These are phyloP conservation scores for Macropodus opercularis DNA, from an alignment of 2,797 vertebrate genomes.

Conservation along the genomic window DNA sequence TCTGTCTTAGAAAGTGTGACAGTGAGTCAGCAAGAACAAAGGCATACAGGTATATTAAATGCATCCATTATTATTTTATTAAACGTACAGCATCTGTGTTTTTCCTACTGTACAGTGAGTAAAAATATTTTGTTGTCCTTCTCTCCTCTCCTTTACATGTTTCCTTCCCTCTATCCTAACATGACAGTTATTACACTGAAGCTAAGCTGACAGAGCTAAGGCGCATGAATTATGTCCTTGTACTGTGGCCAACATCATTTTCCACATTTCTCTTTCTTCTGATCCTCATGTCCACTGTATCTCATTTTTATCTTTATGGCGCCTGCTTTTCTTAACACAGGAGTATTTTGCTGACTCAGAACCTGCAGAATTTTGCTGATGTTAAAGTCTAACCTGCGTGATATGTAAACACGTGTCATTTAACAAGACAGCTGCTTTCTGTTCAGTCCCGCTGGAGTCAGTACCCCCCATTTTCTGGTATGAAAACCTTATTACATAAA, in stretches of 20 bases:
- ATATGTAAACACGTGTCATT: not conserved
- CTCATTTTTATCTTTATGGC: slow-evolving; percentile 5
- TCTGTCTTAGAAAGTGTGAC: not conserved
- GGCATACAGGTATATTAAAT: not conserved
- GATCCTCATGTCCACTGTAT: not conserved
- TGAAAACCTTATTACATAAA: too few relatives aligned
- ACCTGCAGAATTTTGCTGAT: not conserved
- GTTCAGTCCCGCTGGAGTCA: too few relatives aligned
- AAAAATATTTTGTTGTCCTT: not conserved
- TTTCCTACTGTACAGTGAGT: slow-evolving; percentile 2
- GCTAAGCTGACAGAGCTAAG: slow-evolving; percentile 49
- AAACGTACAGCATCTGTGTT: slow-evolving; percentile 4
- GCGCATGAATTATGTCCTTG: slow-evolving; percentile 59
- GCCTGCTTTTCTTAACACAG: slow-evolving; percentile 7
- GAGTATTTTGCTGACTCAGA: slow-evolving; percentile 11
- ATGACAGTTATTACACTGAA: slow-evolving; percentile 32
- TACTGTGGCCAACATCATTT: slow-evolving; percentile 25
- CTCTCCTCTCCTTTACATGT: slow-evolving; percentile 6
- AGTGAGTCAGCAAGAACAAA: not conserved
- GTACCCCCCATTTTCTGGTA: too few relatives aligned
- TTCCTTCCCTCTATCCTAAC: slow-evolving; percentile 7
- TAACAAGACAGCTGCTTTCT: too few relatives aligned
- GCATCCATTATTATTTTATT: not conserved
- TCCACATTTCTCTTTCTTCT: slow-evolving; percentile 34
- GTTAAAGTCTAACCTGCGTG: not conserved